A percentile compares a stretch with the other conserved stretches of the same genome.
These are phyloP conservation scores for Diplazon laetatorius DNA, from an alignment of 2,888 invertebrate species.

Conservation along the genomic window DNA sequence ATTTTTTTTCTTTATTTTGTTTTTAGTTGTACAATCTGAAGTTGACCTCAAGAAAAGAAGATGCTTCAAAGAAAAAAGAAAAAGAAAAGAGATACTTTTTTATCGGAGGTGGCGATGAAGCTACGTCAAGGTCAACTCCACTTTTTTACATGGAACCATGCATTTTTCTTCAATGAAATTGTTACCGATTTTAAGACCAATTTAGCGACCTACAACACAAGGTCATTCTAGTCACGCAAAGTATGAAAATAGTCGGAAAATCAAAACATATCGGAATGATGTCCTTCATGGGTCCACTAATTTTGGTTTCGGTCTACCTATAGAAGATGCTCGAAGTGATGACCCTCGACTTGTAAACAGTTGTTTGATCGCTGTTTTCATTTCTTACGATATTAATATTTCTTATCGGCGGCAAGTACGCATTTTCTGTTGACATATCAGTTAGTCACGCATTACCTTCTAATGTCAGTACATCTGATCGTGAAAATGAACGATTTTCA, in stretches of 20 bases:
- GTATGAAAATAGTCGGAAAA: constrained; percentile 43
- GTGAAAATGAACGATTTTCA: constrained; percentile 47
- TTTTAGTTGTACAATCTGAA: too few relatives aligned
- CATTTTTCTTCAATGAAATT: constrained; percentile 10
- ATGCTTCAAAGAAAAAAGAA: too few relatives aligned
- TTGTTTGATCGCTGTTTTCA: too few relatives aligned
- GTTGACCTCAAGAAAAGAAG: too few relatives aligned
- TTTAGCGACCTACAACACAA: constrained; percentile 34
- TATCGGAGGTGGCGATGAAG: constrained; percentile 2
- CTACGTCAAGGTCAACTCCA: constrained; percentile 5
- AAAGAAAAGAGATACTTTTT: too few relatives aligned
- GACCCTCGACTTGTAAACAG: too few relatives aligned
- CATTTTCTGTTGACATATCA: too few relatives aligned
- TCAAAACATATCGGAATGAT: constrained; percentile 23
- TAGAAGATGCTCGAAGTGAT: too few relatives aligned
- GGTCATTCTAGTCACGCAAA: constrained; percentile 41
- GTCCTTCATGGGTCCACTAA: not conserved
- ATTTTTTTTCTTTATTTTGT: too few relatives aligned
- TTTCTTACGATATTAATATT: too few relatives aligned
- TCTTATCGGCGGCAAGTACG: too few relatives aligned
- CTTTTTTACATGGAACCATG: not conserved
- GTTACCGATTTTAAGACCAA: constrained; percentile 31
- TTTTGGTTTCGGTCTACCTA: not conserved
- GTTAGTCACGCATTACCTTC: not conserved
- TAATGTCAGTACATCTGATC: constrained; percentile 20